Conservation (phyloP, 2,113 vertebrate genomes). For the Excalfactoria chinensis region DNA sequence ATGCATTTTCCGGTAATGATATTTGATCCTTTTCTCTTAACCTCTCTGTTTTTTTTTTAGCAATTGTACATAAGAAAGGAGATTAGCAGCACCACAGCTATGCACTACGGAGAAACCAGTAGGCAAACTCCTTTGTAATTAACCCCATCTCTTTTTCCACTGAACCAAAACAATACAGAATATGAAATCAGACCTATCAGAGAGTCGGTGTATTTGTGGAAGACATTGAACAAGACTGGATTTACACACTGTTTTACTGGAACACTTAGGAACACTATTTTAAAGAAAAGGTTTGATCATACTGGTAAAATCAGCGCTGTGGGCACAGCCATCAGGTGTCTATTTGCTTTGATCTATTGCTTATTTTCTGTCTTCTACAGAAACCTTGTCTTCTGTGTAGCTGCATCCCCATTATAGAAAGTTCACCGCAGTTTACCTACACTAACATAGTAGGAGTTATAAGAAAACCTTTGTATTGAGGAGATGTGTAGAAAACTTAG, state of each 20-base stretch:
- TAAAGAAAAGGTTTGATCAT: conserved; percentile 51
- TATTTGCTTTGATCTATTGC: not conserved
- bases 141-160: conserved; percentile 22
- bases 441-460: not conserved
- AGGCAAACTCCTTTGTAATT: conserved; percentile 5
- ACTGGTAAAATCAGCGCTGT: not conserved
- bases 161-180: not conserved
- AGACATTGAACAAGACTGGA: conserved; percentile 37
- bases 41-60: not conserved
- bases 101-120: not conserved
- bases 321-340: conserved; percentile 7
- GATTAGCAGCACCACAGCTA: not conserved
- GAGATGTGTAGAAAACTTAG: conserved; percentile 14
- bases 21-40: conserved; percentile 16
- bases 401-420: not conserved
- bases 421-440: conserved; percentile 13
- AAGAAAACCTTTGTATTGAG: conserved; percentile 37
- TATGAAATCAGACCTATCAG: not conserved
- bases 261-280: conserved; percentile 38
- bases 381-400: not conserved
- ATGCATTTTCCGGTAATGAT: not conserved
- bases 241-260: conserved; percentile 43
- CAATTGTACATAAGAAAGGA: not conserved
- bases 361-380: not conserved
- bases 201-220: not conserved